phyloP scores from a whole-genome alignment of 2,113 vertebrate species.

The Myiopsitta monachus region DNA sequence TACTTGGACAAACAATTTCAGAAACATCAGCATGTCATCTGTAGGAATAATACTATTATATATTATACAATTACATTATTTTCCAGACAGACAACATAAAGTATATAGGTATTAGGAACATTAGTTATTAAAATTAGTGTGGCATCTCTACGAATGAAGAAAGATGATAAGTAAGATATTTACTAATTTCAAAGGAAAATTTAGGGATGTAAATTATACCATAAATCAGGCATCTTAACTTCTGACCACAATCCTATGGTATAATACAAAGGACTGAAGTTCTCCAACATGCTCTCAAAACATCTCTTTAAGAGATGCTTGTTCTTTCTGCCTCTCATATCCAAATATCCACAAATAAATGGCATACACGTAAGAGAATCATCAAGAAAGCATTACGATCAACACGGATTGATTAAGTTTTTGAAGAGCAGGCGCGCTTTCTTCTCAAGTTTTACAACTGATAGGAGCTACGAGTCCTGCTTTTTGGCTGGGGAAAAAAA shows the following conservation, averaged over 20 bases:
- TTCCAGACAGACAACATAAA: background rate
- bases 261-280: background rate
- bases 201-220: background rate
- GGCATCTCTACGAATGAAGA: background rate
- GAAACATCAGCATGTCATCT: background rate
- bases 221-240: background rate
- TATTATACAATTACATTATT: background rate
- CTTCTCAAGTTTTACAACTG: conserved; percentile 17
- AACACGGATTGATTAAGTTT: background rate
- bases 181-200: background rate
- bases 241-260: background rate
- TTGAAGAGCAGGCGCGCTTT: conserved; percentile 15
- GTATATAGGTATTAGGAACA: background rate
- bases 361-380: background rate
- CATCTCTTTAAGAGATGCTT: background rate
- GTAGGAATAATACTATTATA: background rate
- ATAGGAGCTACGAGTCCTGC: background rate
- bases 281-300: background rate
- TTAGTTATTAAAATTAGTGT: background rate
- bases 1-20: background rate
- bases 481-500: background rate
- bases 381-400: background rate
- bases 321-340: background rate
- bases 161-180: background rate
- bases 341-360: background rate